A percentile compares a stretch with the other conserved stretches of the same genome.
Conservation (phyloP, 2,113 vertebrate species). For the Pseudopodoces humilis region DNA sequence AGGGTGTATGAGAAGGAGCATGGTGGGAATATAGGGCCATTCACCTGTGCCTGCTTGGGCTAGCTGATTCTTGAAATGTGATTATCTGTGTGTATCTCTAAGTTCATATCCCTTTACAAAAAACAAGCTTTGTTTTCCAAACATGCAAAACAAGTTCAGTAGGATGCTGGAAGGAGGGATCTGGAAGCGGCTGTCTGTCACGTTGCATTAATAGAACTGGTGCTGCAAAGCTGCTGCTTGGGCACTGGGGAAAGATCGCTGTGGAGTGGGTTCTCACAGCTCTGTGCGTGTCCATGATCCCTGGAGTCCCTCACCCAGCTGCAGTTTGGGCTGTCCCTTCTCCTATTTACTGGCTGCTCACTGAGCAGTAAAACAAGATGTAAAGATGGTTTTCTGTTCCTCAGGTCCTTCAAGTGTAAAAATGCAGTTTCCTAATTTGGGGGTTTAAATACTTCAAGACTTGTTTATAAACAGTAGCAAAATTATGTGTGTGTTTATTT, state of each 20-base stretch:
- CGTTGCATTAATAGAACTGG: background rate
- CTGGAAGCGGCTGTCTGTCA: background rate
- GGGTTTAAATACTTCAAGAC: constrained; percentile 26
- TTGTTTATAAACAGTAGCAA: constrained; percentile 58
- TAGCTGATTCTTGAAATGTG: rapidly evolving
- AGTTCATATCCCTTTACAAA: background rate
- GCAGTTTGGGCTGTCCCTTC: constrained; percentile 50
- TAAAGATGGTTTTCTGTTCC: constrained; percentile 30
- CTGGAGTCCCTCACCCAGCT: background rate
- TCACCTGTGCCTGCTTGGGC: background rate
- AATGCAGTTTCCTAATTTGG: constrained; percentile 45
- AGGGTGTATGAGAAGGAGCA: rapidly evolving
- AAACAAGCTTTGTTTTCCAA: background rate
- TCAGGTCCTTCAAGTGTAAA: constrained; percentile 46
- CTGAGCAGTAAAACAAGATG: constrained; percentile 25
- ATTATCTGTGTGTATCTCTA: background rate
- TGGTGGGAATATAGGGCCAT: background rate
- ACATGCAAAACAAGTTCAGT: constrained; percentile 1
- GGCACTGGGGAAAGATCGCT: rapidly evolving
- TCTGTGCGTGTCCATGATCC: rapidly evolving
- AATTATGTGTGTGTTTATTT: background rate
- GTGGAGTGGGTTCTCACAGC: rapidly evolving
- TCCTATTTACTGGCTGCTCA: constrained; percentile 17
- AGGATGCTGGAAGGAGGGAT: background rate
- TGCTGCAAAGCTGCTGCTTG: background rate